Evolutionary conservation across 2,888 invertebrate species (phyloP), one percentile per base, ranked within the genome.

Genomic region (Dendrolimus pini): DNA sequence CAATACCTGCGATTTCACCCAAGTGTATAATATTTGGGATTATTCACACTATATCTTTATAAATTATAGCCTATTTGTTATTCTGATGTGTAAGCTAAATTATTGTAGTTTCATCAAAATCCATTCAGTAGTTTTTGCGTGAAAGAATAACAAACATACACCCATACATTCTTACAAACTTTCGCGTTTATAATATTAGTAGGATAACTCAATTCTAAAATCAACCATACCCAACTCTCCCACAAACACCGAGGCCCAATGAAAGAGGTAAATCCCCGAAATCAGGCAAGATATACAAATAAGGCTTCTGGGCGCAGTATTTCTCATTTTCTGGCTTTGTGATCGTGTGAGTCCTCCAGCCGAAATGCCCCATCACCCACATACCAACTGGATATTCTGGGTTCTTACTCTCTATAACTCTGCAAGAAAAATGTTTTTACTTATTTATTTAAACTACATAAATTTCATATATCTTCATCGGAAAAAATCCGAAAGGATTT

Each of bases 341-440:
- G 52, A 94, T 77, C 0, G 93, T 92, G 64, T 92, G 91, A 1
- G 92, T 92, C 65, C 93, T 83, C 95, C 95, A 95, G 6, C 95
- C 95, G 60, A 93, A 90, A 67, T 92, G 83, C 1, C 92, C 93
- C 61, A 94, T 85, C 7, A 95, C 87, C 75, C 91, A 82, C 58
- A 90, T 88, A 3, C 93, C 94, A 6, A 92, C 92, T 10, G 94
- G 93, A 73, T 85, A 95, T 1, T 92, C 79, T 0, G 83, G 59
- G 77, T 94, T 92, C 70, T 92, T 93, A 62, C 94, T 94, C 65
- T 94, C 93, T 55, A 92, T 81, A n/a, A 95, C 92, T 76, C 94
- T 94, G 72, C 13, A 86, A 62, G 54, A 8, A 47, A 13, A 10
- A 13, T 9, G 54, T 47, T 54, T 55, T 41, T 3, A 41, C n/a